phyloP scores from a whole-genome alignment of 30 jellyfish, hydroid and myxozoan genomes.

The Aurelia coerulea region DNA sequence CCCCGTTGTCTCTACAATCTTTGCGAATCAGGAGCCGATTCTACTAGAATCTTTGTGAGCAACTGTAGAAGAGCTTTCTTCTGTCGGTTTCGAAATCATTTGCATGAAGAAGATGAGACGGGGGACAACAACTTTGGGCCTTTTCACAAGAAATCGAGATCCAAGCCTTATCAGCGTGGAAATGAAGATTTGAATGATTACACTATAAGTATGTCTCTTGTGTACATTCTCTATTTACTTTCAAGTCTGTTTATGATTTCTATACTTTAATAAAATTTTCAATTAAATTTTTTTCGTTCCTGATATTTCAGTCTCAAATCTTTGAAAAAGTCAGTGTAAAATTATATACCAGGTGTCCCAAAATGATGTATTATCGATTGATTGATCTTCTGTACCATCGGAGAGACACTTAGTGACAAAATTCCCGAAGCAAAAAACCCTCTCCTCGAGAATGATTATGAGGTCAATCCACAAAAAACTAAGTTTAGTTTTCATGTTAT shows the following conservation, averaged over 20 bases:
- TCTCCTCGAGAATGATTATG: no score
- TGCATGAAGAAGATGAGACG: not conserved
- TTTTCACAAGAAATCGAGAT: not conserved
- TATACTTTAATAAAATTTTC: not conserved
- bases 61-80: slow-evolving; percentile 58
- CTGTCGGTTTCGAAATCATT: slow-evolving; percentile 53
- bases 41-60: slow-evolving; percentile 18
- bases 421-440: no score
- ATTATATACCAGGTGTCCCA: no score
- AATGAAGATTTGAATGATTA: slow-evolving; percentile 26
- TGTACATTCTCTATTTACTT: not conserved
- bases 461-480: no score
- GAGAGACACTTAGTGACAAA: no score
- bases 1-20: slow-evolving; percentile 31
- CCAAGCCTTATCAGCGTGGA: slow-evolving; percentile 17
- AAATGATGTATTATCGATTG: no score
- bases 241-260: not conserved
- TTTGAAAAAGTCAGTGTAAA: no score
- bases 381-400: no score
- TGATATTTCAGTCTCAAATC: no score
- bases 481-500: no score
- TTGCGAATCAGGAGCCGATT: slow-evolving; percentile 17
- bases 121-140: not conserved
- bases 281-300: no score
- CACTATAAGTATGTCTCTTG: slow-evolving; percentile 24